A percentile compares a stretch with the other conserved stretches of the same genome.
phyloP scores from a whole-genome alignment of 2,113 vertebrate genomes.

The Phrynosoma platyrhinos region DNA sequence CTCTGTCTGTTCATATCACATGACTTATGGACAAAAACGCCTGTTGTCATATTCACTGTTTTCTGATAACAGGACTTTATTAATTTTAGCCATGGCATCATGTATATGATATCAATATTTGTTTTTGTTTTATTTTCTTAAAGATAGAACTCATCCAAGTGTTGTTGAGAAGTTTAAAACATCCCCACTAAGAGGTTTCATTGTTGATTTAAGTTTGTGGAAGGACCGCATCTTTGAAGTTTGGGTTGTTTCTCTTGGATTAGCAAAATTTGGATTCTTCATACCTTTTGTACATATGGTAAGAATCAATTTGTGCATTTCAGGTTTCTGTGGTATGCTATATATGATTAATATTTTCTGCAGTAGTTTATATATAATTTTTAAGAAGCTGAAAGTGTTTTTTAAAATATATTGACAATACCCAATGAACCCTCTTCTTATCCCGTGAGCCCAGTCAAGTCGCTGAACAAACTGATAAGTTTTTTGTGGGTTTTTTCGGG shows the following conservation, averaged over 20 bases:
- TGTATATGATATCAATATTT: conserved; percentile 12
- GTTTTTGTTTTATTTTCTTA: conserved; percentile 22
- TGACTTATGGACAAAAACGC: not conserved
- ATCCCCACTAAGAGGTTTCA: conserved; percentile 43
- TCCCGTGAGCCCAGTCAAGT: not conserved
- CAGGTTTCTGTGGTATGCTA: not conserved
- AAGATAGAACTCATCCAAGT: conserved; percentile 48
- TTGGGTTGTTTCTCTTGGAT: conserved; percentile 35
- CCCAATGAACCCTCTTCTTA: not conserved
- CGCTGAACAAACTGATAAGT: not conserved
- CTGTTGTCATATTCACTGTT: not conserved
- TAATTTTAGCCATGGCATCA: not conserved
- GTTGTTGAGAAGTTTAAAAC: conserved; percentile 48
- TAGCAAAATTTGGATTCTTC: conserved; percentile 44
- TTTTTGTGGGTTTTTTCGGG: too few relatives aligned
- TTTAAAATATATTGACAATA: not conserved
- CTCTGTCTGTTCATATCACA: not conserved
- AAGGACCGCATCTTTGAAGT: conserved; percentile 41
- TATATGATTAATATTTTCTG: not conserved
- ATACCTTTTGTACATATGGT: conserved; percentile 51
- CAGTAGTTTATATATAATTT: not conserved
- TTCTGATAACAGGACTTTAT: not conserved
- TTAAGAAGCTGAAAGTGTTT: too few relatives aligned
- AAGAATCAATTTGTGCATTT: conserved; percentile 13
- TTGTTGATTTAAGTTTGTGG: conserved; percentile 44